A percentile compares a stretch with the other conserved stretches of the same genome.
These are phyloP conservation scores for Acrobasis consociella DNA, from an alignment of 2,888 invertebrate genomes.

Conservation along the genomic window DNA sequence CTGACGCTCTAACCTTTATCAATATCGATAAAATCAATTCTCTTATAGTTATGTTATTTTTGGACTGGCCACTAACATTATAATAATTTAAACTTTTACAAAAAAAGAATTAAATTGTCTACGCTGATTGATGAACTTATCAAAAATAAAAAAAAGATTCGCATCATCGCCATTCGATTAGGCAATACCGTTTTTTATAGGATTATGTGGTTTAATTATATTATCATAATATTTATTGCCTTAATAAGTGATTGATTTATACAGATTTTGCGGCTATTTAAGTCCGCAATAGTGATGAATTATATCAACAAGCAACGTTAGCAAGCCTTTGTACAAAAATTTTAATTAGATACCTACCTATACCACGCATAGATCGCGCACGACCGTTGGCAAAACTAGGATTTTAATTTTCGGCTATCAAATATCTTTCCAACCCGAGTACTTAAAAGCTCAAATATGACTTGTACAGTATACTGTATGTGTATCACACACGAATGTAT, in stretches of 20 bases:
- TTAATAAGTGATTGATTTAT: background rate
- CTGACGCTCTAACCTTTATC: constrained; percentile 13
- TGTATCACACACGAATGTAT: no score
- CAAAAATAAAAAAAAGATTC: background rate
- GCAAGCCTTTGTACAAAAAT: no score
- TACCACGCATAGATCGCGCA: background rate
- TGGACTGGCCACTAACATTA: constrained; percentile 12
- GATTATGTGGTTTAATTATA: background rate
- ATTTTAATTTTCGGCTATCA: no score
- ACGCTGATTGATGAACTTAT: constrained; percentile 9
- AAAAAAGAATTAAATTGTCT: constrained; percentile 2
- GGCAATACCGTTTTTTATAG: background rate
- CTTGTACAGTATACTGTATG: no score
- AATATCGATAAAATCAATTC: constrained; percentile 16
- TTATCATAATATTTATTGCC: background rate
- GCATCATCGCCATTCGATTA: background rate
- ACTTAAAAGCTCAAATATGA: no score
- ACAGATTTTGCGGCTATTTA: background rate
- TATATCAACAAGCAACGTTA: no score
- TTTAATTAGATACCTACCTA: no score
- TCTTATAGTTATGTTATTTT: background rate
- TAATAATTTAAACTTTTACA: constrained; percentile 4
- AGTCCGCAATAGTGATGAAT: no score
- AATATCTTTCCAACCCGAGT: no score
- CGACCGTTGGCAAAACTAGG: no score